phyloP scores from a whole-genome alignment of 2,797 vertebrate genomes.

The Pangasius krempfi region DNA sequence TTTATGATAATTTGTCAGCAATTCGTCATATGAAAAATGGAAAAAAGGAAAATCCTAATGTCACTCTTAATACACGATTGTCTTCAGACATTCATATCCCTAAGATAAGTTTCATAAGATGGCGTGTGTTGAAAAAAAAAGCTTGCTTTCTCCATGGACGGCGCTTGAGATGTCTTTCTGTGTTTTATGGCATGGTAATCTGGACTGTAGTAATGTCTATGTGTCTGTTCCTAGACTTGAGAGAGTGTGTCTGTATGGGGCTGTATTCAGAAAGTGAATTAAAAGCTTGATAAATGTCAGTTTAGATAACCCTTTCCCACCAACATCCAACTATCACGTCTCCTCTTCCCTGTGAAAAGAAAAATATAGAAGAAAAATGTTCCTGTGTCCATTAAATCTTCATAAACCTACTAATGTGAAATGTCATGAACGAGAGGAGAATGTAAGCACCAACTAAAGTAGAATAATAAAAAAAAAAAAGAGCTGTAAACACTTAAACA shows the following conservation, averaged over 20 bases:
- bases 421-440: neutral
- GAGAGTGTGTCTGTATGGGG: neutral
- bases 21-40: neutral
- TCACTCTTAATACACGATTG: no score
- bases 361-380: neutral
- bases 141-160: neutral
- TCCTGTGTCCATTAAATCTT: neutral
- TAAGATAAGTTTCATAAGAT: neutral
- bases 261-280: neutral
- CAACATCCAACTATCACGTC: neutral
- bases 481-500: neutral
- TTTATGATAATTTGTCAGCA: neutral
- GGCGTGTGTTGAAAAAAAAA: neutral
- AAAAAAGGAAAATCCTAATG: neutral
- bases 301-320: neutral
- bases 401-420: neutral
- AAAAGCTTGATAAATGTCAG: slow-evolving; percentile 7
- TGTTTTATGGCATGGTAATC: neutral
- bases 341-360: neutral
- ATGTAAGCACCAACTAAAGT: neutral
- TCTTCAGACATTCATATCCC: neutral
- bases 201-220: neutral
- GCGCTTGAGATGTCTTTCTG: neutral
- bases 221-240: neutral
- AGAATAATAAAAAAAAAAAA: neutral